These are phyloP conservation scores for Ferrisia virgata DNA, from an alignment of 2,888 invertebrate genomes.

Conservation along the genomic window DNA sequence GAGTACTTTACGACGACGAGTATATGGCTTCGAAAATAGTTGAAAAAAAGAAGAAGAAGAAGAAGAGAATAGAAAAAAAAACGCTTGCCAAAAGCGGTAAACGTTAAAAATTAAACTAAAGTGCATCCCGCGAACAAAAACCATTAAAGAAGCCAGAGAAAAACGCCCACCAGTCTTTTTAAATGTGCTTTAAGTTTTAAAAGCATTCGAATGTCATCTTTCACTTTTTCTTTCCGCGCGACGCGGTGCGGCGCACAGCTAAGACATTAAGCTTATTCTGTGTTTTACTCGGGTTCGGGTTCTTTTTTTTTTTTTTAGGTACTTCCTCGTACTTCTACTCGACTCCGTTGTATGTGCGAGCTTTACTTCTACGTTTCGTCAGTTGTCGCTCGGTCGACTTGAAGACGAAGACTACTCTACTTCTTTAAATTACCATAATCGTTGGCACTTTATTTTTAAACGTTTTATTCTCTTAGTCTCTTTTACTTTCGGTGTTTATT, in stretches of 20 bases:
- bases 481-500: too few species aligned
- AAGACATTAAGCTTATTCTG: conserved; percentile 14
- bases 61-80: too few species aligned
- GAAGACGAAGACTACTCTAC: too few species aligned
- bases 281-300: neutral
- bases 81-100: conserved; percentile 40
- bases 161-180: conserved; percentile 17
- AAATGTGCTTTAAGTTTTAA: conserved; percentile 38
- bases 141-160: conserved; percentile 41
- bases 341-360: neutral
- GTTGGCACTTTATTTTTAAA: conserved; percentile 7
- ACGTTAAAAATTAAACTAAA: conserved; percentile 40
- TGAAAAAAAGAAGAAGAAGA: too few species aligned
- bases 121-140: conserved; percentile 35
- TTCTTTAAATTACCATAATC: conserved; percentile 3
- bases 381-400: neutral
- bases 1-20: neutral
- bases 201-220: conserved; percentile 42
- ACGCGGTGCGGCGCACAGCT: neutral
- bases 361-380: neutral
- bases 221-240: neutral
- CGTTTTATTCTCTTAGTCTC: neutral
- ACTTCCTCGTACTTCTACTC: neutral
- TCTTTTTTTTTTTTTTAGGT: neutral
- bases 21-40: conserved; percentile 29